A percentile compares a stretch with the other conserved stretches of the same genome.
phyloP scores from a whole-genome alignment of 2,888 invertebrate genomes.

The Calephelis perditalis region DNA sequence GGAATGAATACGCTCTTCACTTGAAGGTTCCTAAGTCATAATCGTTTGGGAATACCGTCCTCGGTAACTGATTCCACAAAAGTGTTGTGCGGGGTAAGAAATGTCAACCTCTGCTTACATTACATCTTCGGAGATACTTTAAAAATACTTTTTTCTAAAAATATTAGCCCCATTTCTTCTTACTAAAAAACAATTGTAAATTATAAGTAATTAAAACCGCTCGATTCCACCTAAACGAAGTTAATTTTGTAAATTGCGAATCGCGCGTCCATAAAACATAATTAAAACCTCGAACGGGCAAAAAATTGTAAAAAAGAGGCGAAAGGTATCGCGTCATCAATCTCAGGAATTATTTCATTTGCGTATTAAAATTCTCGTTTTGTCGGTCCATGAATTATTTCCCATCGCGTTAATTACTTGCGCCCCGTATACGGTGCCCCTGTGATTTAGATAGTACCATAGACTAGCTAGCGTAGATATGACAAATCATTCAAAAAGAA shows the following conservation, averaged over 20 bases:
- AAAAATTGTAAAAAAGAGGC: conserved; percentile 48
- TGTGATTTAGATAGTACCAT: conserved; percentile 38
- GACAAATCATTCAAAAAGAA: too few species aligned
- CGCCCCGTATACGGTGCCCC: conserved; percentile 31
- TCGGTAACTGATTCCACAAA: too few species aligned
- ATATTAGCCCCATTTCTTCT: too few species aligned
- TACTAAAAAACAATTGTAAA: conserved; percentile 22
- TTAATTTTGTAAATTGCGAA: conserved; percentile 71
- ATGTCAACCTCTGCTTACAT: too few species aligned
- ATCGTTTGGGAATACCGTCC: too few species aligned
- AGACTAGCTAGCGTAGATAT: too few species aligned
- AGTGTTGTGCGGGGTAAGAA: too few species aligned
- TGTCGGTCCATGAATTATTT: conserved; percentile 72
- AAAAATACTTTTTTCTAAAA: too few species aligned
- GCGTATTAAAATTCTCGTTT: conserved; percentile 75
- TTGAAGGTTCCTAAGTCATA: too few species aligned
- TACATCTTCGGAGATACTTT: too few species aligned
- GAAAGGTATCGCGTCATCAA: conserved; percentile 69
- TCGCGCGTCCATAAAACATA: conserved; percentile 71
- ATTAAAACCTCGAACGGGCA: conserved; percentile 71
- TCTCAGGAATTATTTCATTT: conserved; percentile 76
- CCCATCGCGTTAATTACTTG: conserved; percentile 66
- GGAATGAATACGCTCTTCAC: too few species aligned
- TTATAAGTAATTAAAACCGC: conserved; percentile 36
- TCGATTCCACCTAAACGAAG: conserved; percentile 47